A percentile compares a stretch with the other conserved stretches of the same genome.
These are phyloP conservation scores for Verasper variegatus DNA, from an alignment of 2,113 vertebrate species.

Conservation along the genomic window DNA sequence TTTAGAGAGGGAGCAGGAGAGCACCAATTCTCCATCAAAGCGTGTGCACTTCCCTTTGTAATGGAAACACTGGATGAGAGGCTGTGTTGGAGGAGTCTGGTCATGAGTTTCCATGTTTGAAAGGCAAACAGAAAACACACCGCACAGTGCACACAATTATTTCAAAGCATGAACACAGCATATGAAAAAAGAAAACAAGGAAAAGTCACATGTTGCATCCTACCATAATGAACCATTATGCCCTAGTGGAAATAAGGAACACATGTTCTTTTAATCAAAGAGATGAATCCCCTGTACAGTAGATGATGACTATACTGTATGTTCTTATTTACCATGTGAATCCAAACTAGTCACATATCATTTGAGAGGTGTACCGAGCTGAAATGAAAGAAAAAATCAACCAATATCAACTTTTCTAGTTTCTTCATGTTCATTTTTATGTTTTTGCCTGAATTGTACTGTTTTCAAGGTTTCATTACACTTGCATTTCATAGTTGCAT, in stretches of 20 bases:
- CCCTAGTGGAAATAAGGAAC: neutral
- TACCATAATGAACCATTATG: neutral
- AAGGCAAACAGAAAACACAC: constrained; percentile 38
- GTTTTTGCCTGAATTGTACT: neutral
- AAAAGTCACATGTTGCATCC: neutral
- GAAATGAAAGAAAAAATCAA: neutral
- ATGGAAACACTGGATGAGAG: constrained; percentile 53
- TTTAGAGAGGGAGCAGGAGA: constrained; percentile 46
- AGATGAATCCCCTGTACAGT: neutral
- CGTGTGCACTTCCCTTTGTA: constrained; percentile 56
- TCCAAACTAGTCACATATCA: neutral
- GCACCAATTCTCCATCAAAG: constrained; percentile 65
- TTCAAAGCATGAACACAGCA: neutral
- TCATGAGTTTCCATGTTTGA: constrained; percentile 34
- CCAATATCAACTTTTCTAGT: neutral
- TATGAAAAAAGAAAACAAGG: neutral
- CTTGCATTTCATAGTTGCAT: neutral
- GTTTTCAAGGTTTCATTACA: neutral
- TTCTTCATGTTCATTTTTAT: no score
- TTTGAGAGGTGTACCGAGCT: neutral
- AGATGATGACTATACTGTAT: neutral
- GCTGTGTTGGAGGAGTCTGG: constrained; percentile 32
- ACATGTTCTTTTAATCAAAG: neutral
- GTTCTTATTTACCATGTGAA: neutral
- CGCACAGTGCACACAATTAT: constrained; percentile 7